These are phyloP conservation scores for Drosophila atroscutellata DNA, from an alignment of 2,888 invertebrate species.

Conservation along the genomic window DNA sequence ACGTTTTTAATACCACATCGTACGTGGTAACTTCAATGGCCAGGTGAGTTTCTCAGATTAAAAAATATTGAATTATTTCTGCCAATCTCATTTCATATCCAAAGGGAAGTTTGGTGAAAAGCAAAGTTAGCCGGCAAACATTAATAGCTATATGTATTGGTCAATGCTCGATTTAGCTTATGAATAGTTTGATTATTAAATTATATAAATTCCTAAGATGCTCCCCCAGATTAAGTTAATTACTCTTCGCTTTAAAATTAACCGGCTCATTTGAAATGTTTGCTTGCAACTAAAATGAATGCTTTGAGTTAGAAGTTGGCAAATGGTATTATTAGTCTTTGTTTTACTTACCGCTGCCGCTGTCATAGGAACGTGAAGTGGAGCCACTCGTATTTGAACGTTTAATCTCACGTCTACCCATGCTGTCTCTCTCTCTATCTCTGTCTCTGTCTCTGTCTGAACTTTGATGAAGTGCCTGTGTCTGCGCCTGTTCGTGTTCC, in stretches of 20 bases:
- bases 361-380: conserved; percentile 82
- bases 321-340: neutral
- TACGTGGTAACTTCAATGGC: no score
- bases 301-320: neutral
- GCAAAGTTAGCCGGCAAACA: neutral
- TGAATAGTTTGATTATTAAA: neutral
- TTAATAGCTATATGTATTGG: neutral
- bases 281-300: neutral
- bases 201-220: no score
- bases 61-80: neutral
- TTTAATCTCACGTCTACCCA: conserved; percentile 85
- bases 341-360: conserved; percentile 83
- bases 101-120: neutral
- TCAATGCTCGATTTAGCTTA: neutral
- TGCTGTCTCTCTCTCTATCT: conserved; percentile 38
- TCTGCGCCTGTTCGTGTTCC: neutral
- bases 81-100: neutral
- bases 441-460: neutral
- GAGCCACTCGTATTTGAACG: conserved; percentile 84
- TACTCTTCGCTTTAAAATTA: neutral
- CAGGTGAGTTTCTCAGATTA: neutral
- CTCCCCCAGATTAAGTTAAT: neutral
- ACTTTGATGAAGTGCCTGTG: neutral
- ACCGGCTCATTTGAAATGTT: neutral
- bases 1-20: no score